Conservation (phyloP, 2,888 invertebrate species). For the Drosophila borealis region DNA sequence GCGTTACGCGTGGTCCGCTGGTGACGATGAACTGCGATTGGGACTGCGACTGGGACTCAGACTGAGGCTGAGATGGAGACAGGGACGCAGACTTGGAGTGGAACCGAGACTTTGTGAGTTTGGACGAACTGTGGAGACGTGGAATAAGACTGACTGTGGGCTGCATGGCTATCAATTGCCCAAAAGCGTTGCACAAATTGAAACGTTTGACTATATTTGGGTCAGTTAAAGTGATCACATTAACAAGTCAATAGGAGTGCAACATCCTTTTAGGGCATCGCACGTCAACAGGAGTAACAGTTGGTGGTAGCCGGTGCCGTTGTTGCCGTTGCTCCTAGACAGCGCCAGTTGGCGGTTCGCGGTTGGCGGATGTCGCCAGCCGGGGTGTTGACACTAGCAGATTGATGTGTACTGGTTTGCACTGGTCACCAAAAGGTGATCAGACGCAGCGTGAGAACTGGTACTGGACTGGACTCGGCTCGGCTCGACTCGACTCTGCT, state of each 20-base stretch:
- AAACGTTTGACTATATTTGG: conserved; percentile 84
- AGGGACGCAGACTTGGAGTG: conserved; percentile 1
- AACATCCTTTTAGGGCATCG: conserved; percentile 82
- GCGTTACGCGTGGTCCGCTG: conserved; percentile 75
- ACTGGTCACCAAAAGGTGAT: conserved; percentile 65
- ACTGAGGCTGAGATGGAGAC: conserved; percentile 1
- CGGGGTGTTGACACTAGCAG: conserved; percentile 74
- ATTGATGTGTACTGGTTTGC: conserved; percentile 77
- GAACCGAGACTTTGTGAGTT: conserved; percentile 10
- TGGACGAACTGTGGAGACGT: conserved; percentile 15
- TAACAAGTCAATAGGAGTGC: conserved; percentile 83
- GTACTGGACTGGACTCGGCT: conserved; percentile 29
- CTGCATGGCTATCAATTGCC: conserved; percentile 77
- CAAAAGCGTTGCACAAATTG: conserved; percentile 82
- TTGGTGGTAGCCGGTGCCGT: conserved; percentile 60
- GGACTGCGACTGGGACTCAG: conserved; percentile 19
- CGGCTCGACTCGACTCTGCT: conserved; percentile 10
- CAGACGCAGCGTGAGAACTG: conserved; percentile 75
- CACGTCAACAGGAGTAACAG: conserved; percentile 72
- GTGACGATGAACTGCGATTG: conserved; percentile 74
- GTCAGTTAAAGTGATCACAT: conserved; percentile 83
- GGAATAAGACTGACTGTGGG: conserved; percentile 43
- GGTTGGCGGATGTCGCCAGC: conserved; percentile 46
- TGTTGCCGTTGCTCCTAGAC: conserved; percentile 39
- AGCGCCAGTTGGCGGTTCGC: conserved; percentile 19